phyloP scores from a whole-genome alignment of 1,140 invertebrate species.

The Aphelenchoides fujianensis region DNA sequence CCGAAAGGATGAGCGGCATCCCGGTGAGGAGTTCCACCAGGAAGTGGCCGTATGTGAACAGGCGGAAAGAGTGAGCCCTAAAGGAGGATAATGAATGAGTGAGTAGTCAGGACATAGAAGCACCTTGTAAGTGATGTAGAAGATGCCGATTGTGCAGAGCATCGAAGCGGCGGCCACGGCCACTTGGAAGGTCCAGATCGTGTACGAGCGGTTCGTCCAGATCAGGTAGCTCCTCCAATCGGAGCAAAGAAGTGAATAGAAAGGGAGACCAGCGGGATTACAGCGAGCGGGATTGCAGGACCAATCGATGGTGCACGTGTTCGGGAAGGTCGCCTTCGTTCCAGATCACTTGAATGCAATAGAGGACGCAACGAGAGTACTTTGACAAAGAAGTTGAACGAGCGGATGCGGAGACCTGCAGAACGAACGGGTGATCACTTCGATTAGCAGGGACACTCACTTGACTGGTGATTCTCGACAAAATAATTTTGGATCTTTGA shows the following conservation, averaged over 20 bases:
- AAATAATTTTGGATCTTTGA: constrained; percentile 95
- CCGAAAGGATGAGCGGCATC: constrained; percentile 85
- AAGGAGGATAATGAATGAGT: no score
- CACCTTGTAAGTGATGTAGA: constrained; percentile 36
- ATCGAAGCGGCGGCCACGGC: constrained; percentile 1
- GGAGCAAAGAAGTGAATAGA: not conserved
- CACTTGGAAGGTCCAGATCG: constrained; percentile 18
- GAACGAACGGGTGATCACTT: constrained; percentile 65
- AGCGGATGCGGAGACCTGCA: constrained; percentile 89
- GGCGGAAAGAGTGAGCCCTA: constrained; percentile 96
- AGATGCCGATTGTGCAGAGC: constrained; percentile 16
- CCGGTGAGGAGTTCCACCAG: constrained; percentile 89
- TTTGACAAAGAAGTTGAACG: constrained; percentile 93
- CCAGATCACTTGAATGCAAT: constrained; percentile 84
- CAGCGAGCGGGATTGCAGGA: constrained; percentile 64
- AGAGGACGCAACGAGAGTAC: constrained; percentile 88
- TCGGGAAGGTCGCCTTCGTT: constrained; percentile 68
- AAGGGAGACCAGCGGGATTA: constrained; percentile 64
- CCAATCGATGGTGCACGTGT: constrained; percentile 32
- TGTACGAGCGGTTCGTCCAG: constrained; percentile 22
- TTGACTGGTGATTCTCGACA: constrained; percentile 97
- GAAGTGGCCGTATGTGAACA: constrained; percentile 88
- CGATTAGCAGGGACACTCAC: constrained; percentile 68
- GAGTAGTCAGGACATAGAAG: no score
- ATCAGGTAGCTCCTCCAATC: constrained; percentile 19